These are phyloP conservation scores for Ornithoptera priamus DNA, from an alignment of 2,888 invertebrate genomes.

Conservation along the genomic window DNA sequence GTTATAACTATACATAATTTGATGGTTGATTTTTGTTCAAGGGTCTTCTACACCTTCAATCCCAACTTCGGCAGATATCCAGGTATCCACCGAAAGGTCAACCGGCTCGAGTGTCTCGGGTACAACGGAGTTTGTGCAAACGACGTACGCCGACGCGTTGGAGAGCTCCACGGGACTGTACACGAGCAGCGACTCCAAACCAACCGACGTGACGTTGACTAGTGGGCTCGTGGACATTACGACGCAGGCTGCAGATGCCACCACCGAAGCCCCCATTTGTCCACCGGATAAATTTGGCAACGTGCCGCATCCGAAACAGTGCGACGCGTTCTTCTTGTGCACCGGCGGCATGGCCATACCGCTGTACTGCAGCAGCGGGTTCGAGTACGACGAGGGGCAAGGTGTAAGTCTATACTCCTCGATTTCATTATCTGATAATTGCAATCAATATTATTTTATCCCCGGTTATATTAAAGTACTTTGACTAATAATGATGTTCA, in stretches of 20 bases:
- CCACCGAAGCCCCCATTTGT: slow-evolving; percentile 35
- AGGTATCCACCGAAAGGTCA: no score
- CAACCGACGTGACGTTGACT: no score
- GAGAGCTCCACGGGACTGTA: no score
- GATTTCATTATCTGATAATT: neutral
- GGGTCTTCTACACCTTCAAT: no score
- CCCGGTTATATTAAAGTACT: neutral
- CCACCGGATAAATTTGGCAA: slow-evolving; percentile 43
- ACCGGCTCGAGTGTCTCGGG: no score
- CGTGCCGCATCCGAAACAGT: slow-evolving; percentile 45
- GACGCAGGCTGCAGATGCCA: neutral
- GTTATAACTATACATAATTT: no score
- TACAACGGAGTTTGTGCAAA: no score
- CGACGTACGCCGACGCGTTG: no score
- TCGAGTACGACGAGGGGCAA: slow-evolving; percentile 42
- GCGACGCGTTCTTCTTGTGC: slow-evolving; percentile 50
- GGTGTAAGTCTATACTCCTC: slow-evolving; percentile 11
- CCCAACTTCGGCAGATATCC: no score
- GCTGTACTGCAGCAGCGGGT: slow-evolving; percentile 42
- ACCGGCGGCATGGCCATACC: slow-evolving; percentile 41
- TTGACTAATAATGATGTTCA: no score
- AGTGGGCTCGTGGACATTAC: slow-evolving; percentile 17
- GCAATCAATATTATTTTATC: neutral
- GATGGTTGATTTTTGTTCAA: no score
- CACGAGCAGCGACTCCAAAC: no score